phyloP scores from a whole-genome alignment of 37 sponge, comb jelly and placozoan species.

The Mnemiopsis leidyi region DNA sequence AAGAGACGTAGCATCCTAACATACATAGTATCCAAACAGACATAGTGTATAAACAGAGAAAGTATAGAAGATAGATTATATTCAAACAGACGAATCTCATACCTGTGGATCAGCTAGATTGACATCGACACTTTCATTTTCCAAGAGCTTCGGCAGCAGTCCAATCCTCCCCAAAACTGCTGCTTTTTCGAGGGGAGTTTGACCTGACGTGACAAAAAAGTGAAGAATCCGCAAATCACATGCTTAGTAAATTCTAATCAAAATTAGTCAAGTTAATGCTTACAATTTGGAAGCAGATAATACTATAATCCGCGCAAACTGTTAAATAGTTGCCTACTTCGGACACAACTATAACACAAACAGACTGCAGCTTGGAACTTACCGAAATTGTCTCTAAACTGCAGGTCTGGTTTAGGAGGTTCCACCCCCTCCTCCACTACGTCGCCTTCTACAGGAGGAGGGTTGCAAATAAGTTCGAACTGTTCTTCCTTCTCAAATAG shows the following conservation, averaged over 20 bases:
- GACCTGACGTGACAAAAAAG: not conserved
- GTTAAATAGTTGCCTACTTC: too few species aligned
- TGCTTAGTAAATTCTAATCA: too few species aligned
- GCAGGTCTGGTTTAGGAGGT: constrained; percentile 13
- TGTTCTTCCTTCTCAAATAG: not conserved
- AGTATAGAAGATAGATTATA: too few species aligned
- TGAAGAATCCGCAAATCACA: too few species aligned
- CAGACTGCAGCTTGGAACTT: not conserved
- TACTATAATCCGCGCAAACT: too few species aligned
- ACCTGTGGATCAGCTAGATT: constrained; percentile 51
- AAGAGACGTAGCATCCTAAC: too few species aligned
- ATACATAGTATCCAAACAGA: too few species aligned
- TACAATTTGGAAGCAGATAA: too few species aligned
- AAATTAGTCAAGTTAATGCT: too few species aligned
- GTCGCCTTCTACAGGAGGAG: not conserved
- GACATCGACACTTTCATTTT: constrained; percentile 14
- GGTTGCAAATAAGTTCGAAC: constrained; percentile 6
- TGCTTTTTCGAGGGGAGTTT: constrained; percentile 40
- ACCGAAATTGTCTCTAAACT: constrained; percentile 26
- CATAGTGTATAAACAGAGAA: too few species aligned
- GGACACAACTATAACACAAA: too few species aligned
- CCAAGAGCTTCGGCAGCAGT: not conserved
- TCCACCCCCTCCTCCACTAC: not conserved
- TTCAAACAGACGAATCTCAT: not conserved
- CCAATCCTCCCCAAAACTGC: not conserved